Evolutionary conservation across 2,797 vertebrate genomes (phyloP).

Genomic region (Epinephelus coioides): DNA sequence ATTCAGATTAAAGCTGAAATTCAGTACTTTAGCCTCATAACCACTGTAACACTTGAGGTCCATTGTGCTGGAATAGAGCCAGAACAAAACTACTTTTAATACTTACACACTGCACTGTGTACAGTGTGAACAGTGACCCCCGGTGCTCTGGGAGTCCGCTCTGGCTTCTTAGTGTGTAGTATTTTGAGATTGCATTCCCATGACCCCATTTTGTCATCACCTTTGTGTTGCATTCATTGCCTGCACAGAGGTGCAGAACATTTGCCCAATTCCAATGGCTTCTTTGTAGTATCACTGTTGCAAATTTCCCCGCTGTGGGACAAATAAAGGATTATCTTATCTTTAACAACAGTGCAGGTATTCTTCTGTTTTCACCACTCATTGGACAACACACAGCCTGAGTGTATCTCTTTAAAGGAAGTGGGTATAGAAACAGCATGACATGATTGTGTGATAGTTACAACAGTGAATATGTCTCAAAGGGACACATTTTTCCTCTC

Average conservation of each 20-base stretch:
- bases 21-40: background rate
- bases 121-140: background rate
- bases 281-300: background rate
- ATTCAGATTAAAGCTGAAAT: background rate
- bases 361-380: background rate
- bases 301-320: too few species aligned
- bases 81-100: background rate
- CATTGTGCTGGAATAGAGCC: background rate
- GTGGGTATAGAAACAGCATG: background rate
- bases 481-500: background rate
- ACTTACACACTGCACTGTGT: background rate
- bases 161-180: slow-evolving; percentile 19
- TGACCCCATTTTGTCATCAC: slow-evolving; percentile 6
- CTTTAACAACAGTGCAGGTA: background rate
- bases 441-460: background rate
- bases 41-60: background rate
- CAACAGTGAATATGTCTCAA: background rate
- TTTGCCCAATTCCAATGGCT: slow-evolving; percentile 40
- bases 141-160: background rate
- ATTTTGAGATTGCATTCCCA: slow-evolving; percentile 21
- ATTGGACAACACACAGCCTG: background rate
- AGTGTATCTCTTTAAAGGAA: background rate
- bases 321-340: too few species aligned
- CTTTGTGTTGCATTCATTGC: slow-evolving; percentile 29
- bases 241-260: background rate